A percentile compares a stretch with the other conserved stretches of the same genome.
These are phyloP conservation scores for Paralvinella palmiformis DNA, from an alignment of 1,140 invertebrate genomes.

Conservation along the genomic window DNA sequence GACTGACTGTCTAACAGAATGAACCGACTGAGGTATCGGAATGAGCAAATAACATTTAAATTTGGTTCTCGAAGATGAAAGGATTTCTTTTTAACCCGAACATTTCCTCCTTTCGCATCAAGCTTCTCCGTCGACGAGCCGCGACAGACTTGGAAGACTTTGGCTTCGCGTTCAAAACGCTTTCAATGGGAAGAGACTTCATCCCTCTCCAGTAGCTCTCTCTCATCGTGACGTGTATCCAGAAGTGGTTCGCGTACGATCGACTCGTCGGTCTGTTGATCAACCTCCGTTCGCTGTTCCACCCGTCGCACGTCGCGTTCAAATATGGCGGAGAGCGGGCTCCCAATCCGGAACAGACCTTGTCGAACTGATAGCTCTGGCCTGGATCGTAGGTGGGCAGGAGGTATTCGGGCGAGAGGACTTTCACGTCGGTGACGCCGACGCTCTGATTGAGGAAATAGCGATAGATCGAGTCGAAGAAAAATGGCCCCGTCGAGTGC, in stretches of 20 bases:
- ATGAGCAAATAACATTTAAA: too few species aligned
- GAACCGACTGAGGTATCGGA: too few species aligned
- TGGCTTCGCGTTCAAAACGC: too few species aligned
- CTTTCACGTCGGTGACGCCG: neutral
- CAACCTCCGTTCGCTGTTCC: neutral
- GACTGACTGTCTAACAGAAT: too few species aligned
- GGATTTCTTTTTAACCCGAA: too few species aligned
- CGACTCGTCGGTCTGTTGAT: neutral
- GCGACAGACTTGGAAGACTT: too few species aligned
- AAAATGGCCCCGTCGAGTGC: neutral
- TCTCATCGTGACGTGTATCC: slow-evolving; percentile 10
- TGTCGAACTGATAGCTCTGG: neutral
- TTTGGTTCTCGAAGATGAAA: too few species aligned
- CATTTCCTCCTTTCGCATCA: too few species aligned
- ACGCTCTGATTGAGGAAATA: neutral
- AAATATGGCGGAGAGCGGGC: neutral
- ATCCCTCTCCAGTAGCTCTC: neutral
- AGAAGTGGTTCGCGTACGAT: slow-evolving; percentile 15
- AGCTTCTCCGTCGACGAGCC: too few species aligned
- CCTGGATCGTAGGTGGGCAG: slow-evolving; percentile 16
- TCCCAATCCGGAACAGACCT: neutral
- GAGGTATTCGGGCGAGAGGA: slow-evolving; percentile 7
- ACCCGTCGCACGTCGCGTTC: neutral
- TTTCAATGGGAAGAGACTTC: too few species aligned
- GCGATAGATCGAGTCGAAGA: neutral